Evolutionary conservation across 2,797 vertebrate genomes (phyloP), one percentile per base, ranked within the genome.

Genomic region (Brotula barbata): DNA sequence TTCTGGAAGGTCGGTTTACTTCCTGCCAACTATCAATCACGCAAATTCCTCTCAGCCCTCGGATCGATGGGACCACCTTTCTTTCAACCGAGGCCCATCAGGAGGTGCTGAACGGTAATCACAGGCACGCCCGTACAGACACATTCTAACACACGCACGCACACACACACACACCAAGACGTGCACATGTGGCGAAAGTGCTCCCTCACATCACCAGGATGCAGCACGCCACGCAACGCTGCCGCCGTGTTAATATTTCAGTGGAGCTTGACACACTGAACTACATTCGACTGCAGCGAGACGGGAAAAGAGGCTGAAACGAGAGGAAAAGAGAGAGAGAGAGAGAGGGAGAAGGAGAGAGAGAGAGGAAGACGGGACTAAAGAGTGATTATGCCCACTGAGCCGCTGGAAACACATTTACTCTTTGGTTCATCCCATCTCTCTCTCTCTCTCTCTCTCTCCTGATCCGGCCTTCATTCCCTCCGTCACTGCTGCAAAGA

Each of bases 241-340:
- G 19, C 50, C 47, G 67, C 62, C 43, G 55, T 68, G 81, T 90
- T 89, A 90, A 91, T 91, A 90, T 91, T 91, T 89, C 77, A 91
- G 87, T 33, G 73, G 74, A 2, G 60, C 83, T 80, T 86, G 87
- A 90, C 90, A 91, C 85, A 90, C 79, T 91, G 88, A 90, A 90
- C 90, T 90, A 90, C 81, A 88, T 91, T 87, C 2, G 16, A 71
- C 55, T 36, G 58, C 39, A 23, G 56, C 20, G 39, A 58, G 36
- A 55, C 7, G 39, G 40, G 64, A 47, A 51, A 51, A 71, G 64
- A 57, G 65, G 77, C 73, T 50, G 70, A 72, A 59, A 47, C 58
- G 2, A 2, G 1, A 19, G 58, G 73, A 37, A 55, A 71, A 37
- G 15, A 63, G 58, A 74, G 52, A 50, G 58, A 8, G 8, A 58